Evolutionary conservation across 2,888 invertebrate genomes (phyloP).

Genomic region (Gasteruption jaculator): DNA sequence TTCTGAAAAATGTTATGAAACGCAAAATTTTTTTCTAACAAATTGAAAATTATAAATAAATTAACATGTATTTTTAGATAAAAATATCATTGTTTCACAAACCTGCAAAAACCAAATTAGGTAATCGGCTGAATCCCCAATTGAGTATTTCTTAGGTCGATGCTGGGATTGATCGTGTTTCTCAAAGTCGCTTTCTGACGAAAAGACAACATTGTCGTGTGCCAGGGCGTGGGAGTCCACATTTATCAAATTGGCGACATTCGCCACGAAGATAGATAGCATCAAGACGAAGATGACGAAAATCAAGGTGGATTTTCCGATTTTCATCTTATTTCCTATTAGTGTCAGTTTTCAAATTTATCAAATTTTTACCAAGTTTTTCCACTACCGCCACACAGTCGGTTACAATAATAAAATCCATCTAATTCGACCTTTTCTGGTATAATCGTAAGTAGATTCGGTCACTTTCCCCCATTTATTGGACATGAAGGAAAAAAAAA

Average conservation of each 20-base stretch:
- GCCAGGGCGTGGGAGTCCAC: slow-evolving; percentile 52
- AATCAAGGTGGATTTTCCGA: slow-evolving; percentile 61
- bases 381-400: too few relatives aligned
- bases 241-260: slow-evolving; percentile 64
- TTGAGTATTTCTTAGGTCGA: slow-evolving; percentile 41
- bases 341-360: too few relatives aligned
- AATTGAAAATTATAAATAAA: too few relatives aligned
- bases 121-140: slow-evolving; percentile 58
- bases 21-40: too few relatives aligned
- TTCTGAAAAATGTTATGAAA: too few relatives aligned
- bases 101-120: slow-evolving; percentile 79
- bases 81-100: slow-evolving; percentile 26
- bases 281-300: slow-evolving; percentile 61
- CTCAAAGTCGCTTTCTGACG: slow-evolving; percentile 18
- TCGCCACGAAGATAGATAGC: slow-evolving; percentile 66
- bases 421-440: too few relatives aligned
- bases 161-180: slow-evolving; percentile 16
- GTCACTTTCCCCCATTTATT: too few relatives aligned
- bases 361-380: too few relatives aligned
- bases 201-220: slow-evolving; percentile 19
- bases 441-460: too few relatives aligned
- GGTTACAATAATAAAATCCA: too few relatives aligned
- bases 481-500: too few relatives aligned
- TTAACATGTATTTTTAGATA: slow-evolving; percentile 6
- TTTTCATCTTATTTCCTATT: slow-evolving; percentile 64